Evolutionary conservation across 2,797 vertebrate species (phyloP).

Genomic region (Leptoclinus maculatus): DNA sequence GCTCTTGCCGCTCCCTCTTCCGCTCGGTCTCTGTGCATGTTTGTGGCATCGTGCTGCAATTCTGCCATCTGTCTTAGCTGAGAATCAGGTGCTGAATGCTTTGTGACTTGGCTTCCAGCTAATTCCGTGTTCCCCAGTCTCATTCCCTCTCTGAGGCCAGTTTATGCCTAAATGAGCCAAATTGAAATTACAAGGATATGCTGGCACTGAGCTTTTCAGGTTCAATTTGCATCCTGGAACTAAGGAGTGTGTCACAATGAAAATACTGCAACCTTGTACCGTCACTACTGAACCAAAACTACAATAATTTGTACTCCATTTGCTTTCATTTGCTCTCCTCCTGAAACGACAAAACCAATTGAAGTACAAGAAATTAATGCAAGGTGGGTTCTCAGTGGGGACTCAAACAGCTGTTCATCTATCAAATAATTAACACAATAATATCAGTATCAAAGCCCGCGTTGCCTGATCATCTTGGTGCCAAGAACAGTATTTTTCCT

Average conservation of each 20-base stretch:
- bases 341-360: slow-evolving; percentile 5
- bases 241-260: slow-evolving; percentile 42
- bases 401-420: slow-evolving; percentile 44
- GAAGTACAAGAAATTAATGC: not conserved
- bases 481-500: slow-evolving; percentile 30
- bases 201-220: slow-evolving; percentile 40
- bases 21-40: slow-evolving; percentile 55
- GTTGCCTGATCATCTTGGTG: slow-evolving; percentile 25
- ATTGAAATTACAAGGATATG: slow-evolving; percentile 59
- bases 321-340: slow-evolving; percentile 9
- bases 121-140: slow-evolving; percentile 61
- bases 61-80: slow-evolving; percentile 79
- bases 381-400: not conserved
- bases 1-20: slow-evolving; percentile 49
- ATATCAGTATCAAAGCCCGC: slow-evolving; percentile 15
- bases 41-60: slow-evolving; percentile 70
- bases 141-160: slow-evolving; percentile 63
- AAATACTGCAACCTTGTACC: slow-evolving; percentile 11
- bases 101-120: slow-evolving; percentile 75
- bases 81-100: slow-evolving; percentile 78
- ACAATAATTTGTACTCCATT: not conserved
- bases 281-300: slow-evolving; percentile 8
- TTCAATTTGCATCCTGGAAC: slow-evolving; percentile 50
- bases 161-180: slow-evolving; percentile 64
- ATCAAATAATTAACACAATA: slow-evolving; percentile 41